These are phyloP conservation scores for Toxotes chatareus DNA, from an alignment of 2,113 vertebrate genomes.

Conservation along the genomic window DNA sequence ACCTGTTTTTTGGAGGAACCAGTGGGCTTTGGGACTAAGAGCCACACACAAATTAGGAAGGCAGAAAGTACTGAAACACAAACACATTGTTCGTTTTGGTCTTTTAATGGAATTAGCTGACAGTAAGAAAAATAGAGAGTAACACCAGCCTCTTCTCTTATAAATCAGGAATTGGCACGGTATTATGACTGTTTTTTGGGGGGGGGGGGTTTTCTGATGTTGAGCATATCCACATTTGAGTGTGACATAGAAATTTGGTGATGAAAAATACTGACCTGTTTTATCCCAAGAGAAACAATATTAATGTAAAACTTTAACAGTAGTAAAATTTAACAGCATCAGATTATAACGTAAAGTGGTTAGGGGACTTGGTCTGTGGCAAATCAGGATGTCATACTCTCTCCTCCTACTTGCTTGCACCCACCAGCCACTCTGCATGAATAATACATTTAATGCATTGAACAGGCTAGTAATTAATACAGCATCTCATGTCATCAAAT, in stretches of 20 bases:
- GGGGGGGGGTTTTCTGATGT: neutral
- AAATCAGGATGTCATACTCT: slow-evolving; percentile 13
- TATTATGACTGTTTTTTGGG: neutral
- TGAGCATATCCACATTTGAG: neutral
- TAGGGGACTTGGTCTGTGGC: neutral
- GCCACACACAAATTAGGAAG: no score
- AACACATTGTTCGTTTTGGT: no score
- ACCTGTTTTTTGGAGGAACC: neutral
- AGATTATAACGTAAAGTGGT: neutral
- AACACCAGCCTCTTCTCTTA: neutral
- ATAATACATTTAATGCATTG: slow-evolving; percentile 59
- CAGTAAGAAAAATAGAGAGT: neutral
- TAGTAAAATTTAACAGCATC: neutral
- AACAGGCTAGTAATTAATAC: slow-evolving; percentile 47
- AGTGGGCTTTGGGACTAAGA: neutral
- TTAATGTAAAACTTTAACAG: neutral
- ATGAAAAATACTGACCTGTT: neutral
- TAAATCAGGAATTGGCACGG: neutral
- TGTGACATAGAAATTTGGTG: neutral
- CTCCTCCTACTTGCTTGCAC: slow-evolving; percentile 35
- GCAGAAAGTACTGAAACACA: no score
- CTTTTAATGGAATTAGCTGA: no score
- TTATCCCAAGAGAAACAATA: neutral
- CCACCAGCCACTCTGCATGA: slow-evolving; percentile 36
- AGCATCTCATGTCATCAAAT: slow-evolving; percentile 59